Evolutionary conservation across 2,113 vertebrate genomes (phyloP).

Genomic region (Zosterops hypoxanthus): DNA sequence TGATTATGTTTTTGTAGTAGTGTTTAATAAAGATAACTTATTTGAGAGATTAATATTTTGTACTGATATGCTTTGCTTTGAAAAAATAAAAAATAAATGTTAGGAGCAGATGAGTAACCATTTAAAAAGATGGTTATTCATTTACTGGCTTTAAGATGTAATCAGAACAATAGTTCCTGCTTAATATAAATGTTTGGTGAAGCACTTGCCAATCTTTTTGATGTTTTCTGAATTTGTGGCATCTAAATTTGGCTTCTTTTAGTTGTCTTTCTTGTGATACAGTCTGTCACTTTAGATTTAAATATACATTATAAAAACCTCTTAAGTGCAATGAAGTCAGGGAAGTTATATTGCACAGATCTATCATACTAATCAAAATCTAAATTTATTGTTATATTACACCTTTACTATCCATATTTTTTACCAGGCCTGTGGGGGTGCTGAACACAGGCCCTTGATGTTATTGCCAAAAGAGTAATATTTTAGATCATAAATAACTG

Average conservation of each 20-base stretch:
- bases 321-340: slow-evolving; percentile 42
- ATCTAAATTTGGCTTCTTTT: slow-evolving; percentile 42
- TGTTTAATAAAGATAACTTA: neutral
- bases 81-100: neutral
- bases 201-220: slow-evolving; percentile 71
- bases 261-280: slow-evolving; percentile 42
- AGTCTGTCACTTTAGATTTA: slow-evolving; percentile 78
- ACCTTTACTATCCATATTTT: neutral
- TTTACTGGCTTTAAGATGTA: neutral
- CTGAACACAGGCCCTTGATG: neutral
- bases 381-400: neutral
- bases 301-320: slow-evolving; percentile 20
- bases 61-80: neutral
- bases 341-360: neutral
- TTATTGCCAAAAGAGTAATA: neutral
- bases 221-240: slow-evolving; percentile 69
- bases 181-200: slow-evolving; percentile 38
- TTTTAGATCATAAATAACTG: neutral
- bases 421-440: neutral
- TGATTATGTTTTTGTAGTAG: neutral
- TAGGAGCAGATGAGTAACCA: neutral
- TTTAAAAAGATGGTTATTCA: neutral
- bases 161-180: slow-evolving; percentile 23
- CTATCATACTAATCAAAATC: neutral
- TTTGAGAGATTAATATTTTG: neutral